Percentiles rank a stretch among this genome's conserved stretches.
Evolutionary conservation across 2,113 vertebrate genomes (phyloP).

Genomic region (Murina feae): DNA sequence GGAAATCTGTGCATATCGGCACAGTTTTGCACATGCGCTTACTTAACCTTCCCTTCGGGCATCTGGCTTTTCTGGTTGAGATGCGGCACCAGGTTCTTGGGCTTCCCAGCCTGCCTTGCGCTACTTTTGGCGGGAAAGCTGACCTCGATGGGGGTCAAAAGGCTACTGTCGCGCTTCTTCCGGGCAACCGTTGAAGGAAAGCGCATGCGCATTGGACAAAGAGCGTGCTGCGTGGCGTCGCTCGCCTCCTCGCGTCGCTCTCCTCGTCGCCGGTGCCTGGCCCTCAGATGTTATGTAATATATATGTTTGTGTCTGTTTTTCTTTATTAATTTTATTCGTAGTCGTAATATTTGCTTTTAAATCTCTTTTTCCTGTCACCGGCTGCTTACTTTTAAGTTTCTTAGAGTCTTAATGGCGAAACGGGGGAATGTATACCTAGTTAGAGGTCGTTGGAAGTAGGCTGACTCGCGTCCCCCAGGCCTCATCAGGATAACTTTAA

Average conservation of each 20-base stretch:
- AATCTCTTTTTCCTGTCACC: not conserved
- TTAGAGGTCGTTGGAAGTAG: not conserved
- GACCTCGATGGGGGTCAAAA: not conserved
- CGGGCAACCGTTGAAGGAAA: not conserved
- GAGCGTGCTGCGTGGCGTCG: accelerated
- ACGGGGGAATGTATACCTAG: not conserved
- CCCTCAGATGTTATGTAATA: not conserved
- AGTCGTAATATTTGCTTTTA: not conserved
- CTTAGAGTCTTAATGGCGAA: not conserved
- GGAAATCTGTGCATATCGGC: accelerated
- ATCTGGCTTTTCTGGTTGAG: accelerated
- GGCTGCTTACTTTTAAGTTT: not conserved
- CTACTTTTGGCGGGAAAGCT: constrained; percentile 25
- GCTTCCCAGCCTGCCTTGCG: constrained; percentile 31
- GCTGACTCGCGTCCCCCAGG: not conserved
- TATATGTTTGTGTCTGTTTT: not conserved
- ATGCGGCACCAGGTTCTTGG: accelerated
- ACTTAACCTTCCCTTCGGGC: accelerated
- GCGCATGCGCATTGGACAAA: not conserved
- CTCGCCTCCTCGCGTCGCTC: not conserved
- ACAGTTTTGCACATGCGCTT: not conserved
- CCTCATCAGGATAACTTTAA: not conserved
- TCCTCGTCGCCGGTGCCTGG: accelerated
- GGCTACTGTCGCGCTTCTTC: accelerated
- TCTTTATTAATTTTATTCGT: not conserved